A percentile compares a stretch with the other conserved stretches of the same genome.
Conservation (phyloP, 1,140 invertebrate genomes). For the Drosophila arawakana region DNA sequence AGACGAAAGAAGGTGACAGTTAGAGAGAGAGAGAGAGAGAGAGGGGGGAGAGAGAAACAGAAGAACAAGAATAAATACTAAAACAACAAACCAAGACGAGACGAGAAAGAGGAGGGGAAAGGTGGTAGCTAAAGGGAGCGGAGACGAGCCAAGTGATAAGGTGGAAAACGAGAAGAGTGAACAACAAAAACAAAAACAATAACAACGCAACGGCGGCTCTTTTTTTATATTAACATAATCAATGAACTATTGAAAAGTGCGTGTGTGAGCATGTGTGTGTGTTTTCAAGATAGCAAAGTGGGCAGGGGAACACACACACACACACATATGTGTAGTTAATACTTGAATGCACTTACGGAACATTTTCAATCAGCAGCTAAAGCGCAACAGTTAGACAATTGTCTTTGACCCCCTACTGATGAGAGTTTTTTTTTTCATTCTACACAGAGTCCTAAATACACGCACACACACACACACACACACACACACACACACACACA, state of each 20-base stretch:
- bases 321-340: constrained; percentile 41
- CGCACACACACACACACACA: constrained; percentile 20
- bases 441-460: constrained; percentile 14
- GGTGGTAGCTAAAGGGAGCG: too few species aligned
- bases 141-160: constrained; percentile 34
- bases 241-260: constrained; percentile 52
- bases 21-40: background rate
- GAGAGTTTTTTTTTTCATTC: constrained; percentile 44
- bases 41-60: background rate
- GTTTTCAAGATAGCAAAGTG: constrained; percentile 11
- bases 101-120: background rate
- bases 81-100: background rate
- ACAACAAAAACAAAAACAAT: constrained; percentile 10
- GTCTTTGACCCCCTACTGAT: constrained; percentile 72
- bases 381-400: constrained; percentile 44
- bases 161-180: constrained; percentile 40
- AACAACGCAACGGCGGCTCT: constrained; percentile 28
- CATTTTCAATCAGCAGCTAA: constrained; percentile 69
- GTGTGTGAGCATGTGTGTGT: constrained; percentile 8
- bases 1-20: constrained; percentile 3
- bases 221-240: constrained; percentile 75
- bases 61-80: background rate
- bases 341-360: constrained; percentile 78
- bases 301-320: constrained; percentile 24
- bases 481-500: constrained; percentile 13